Conservation (phyloP, 2,113 vertebrate genomes). For the Bostrychus sinensis region DNA sequence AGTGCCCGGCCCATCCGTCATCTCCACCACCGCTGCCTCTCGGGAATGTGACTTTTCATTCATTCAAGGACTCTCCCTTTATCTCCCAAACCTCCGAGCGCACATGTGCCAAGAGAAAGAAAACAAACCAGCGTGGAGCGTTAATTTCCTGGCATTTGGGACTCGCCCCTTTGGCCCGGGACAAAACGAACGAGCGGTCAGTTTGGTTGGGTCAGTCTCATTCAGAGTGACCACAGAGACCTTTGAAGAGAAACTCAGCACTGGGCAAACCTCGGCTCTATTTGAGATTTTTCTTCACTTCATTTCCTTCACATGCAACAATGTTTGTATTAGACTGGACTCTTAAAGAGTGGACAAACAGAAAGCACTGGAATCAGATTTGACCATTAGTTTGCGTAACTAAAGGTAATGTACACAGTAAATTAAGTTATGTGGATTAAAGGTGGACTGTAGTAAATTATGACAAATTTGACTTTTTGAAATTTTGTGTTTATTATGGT, state of each 20-base stretch:
- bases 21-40: slow-evolving; percentile 43
- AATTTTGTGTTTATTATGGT: too few relatives aligned
- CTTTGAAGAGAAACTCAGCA: slow-evolving; percentile 68
- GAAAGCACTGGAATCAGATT: slow-evolving; percentile 5
- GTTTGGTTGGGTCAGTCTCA: slow-evolving; percentile 70
- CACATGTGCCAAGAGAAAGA: slow-evolving; percentile 41
- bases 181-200: slow-evolving; percentile 50
- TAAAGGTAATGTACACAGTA: background rate
- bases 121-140: slow-evolving; percentile 44
- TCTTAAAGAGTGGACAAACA: slow-evolving; percentile 21
- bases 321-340: slow-evolving; percentile 37
- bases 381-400: slow-evolving; percentile 16
- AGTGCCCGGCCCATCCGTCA: slow-evolving; percentile 46
- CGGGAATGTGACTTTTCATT: slow-evolving; percentile 41
- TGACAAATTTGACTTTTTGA: too few relatives aligned
- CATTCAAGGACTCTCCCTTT: slow-evolving; percentile 32
- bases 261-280: slow-evolving; percentile 54
- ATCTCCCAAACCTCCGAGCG: slow-evolving; percentile 36
- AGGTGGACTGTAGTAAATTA: too few relatives aligned
- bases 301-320: slow-evolving; percentile 7
- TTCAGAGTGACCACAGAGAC: slow-evolving; percentile 68
- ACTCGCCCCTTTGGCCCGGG: slow-evolving; percentile 60
- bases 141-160: slow-evolving; percentile 68
- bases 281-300: slow-evolving; percentile 67
- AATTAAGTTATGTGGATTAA: too few relatives aligned